Base-by-base conservation (phyloP, 2,888 invertebrate species). In the Rotaria socialis region DNA sequence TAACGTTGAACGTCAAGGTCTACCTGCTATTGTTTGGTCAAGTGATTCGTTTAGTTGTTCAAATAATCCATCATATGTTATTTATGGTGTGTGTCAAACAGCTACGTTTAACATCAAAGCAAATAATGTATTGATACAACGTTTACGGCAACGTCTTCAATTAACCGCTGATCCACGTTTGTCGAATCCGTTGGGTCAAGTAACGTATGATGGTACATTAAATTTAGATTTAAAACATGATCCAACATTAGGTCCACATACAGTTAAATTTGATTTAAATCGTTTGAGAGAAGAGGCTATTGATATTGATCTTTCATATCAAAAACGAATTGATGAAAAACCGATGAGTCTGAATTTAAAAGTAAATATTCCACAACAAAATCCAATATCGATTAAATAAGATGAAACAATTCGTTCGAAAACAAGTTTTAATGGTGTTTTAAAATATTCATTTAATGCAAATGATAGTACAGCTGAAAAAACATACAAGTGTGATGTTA, bases 391-490 rank as follows among this genome's bases (percentile, higher is more conserved):
- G 6, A 24, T 75, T 24, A 75, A 75, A 47, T 75, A 75, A 24
- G 43, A 75, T 22, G 75, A 75, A 75, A 75, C 43, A 43, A 19
- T 19, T n/a, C 8, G 10, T 24, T 8, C 75, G 6, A 0, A 22
- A 43, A 75, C 43, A 75, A 22, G 2, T 47, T 75, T 43, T n/a
- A 6, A 47, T n/a, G 75, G 75, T 8, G 22, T 19, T 11, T 75
- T 75, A 43, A 75, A 75, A 75, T 75, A 75, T 75, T 75, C 75
- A 43, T 75, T 75, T 47, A 75, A 75, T 75, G 43, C 75, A 7
- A 75, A 75, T n/a, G 75, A 75, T 75, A 75, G 43, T 10, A 8
- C 41, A 22, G 75, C 75, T 43, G 75, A 75, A n/a, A 75, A 75
- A 75, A 47, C 75, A 0, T 43, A 43, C 41, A 5, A 41, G 43